Conservation (phyloP, 2,113 vertebrate genomes). For the Ammodytes marinus region DNA sequence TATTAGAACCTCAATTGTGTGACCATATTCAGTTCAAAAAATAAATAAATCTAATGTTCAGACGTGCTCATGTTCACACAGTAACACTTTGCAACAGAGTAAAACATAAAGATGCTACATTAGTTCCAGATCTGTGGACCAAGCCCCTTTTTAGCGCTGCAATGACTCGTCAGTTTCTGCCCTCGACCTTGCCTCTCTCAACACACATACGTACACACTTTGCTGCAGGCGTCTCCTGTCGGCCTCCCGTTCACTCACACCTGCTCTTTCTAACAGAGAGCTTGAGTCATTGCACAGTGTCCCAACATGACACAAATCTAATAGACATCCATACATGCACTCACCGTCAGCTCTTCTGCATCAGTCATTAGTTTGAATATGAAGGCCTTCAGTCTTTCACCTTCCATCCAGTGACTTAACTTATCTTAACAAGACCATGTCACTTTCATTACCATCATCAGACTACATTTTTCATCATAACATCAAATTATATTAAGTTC, state of each 20-base stretch:
- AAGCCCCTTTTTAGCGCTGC: conserved; percentile 29
- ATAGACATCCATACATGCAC: neutral
- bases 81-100: neutral
- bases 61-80: neutral
- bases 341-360: neutral
- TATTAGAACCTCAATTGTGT: neutral
- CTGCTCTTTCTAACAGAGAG: conserved; percentile 38
- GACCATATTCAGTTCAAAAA: neutral
- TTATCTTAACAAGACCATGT: conserved; percentile 21
- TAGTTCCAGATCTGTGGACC: conserved; percentile 25
- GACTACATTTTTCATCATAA: conserved; percentile 11
- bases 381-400: neutral
- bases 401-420: conserved; percentile 15
- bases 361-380: conserved; percentile 12
- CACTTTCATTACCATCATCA: conserved; percentile 32
- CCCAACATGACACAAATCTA: neutral
- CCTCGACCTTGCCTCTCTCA: conserved; percentile 35
- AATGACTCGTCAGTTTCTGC: conserved; percentile 69
- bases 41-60: neutral
- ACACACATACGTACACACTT: neutral
- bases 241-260: conserved; percentile 7
- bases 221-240: conserved; percentile 34
- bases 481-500: neutral
- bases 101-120: neutral
- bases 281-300: conserved; percentile 52